These are phyloP conservation scores for Yasuhikotakia modesta DNA, from an alignment of 2,797 vertebrate genomes.

Conservation along the genomic window DNA sequence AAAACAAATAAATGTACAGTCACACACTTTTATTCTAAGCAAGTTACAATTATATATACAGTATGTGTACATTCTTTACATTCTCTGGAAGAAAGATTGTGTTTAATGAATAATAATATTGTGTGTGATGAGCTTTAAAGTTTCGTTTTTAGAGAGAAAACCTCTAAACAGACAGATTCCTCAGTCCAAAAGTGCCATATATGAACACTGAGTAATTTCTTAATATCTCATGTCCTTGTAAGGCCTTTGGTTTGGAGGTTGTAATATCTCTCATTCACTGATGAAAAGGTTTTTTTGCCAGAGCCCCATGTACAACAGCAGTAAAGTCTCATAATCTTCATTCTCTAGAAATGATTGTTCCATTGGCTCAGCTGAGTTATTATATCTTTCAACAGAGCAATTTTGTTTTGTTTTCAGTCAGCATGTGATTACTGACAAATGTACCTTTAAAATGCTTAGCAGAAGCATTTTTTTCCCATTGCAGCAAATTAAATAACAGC, in stretches of 20 bases:
- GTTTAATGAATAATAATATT: no score
- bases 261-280: constrained; percentile 12
- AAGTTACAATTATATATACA: no score
- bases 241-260: constrained; percentile 30
- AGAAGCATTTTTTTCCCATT: constrained; percentile 18
- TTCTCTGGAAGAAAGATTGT: no score
- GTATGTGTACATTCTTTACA: no score
- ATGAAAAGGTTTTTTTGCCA: constrained; percentile 15
- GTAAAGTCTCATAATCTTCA: constrained; percentile 15
- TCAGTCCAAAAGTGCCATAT: constrained; percentile 11
- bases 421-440: background rate
- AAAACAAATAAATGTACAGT: no score
- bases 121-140: no score
- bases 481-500: background rate
- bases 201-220: constrained; percentile 1
- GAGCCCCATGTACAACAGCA: constrained; percentile 4
- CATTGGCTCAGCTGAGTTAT: background rate
- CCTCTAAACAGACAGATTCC: background rate
- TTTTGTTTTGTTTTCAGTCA: constrained; percentile 5
- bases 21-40: no score
- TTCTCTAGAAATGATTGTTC: constrained; percentile 1
- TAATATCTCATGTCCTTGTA: background rate
- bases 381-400: background rate
- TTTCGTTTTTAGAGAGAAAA: no score
- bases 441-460: constrained; percentile 19